Conservation (phyloP, 2,113 vertebrate genomes). For the Lethenteron camtschaticum region DNA sequence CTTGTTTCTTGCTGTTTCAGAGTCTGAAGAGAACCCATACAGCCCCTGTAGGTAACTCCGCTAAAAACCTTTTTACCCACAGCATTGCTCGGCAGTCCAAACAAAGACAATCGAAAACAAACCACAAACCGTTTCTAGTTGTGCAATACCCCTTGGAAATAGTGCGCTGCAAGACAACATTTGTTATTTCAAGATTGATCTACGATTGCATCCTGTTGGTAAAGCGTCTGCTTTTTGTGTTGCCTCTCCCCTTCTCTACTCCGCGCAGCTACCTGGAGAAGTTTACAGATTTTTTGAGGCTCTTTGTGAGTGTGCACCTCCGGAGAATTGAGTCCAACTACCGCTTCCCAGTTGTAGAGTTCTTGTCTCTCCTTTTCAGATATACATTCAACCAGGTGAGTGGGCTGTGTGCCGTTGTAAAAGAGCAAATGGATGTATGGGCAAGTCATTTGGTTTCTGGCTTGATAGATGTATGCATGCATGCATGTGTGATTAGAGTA, state of each 20-base stretch:
- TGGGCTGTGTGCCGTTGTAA: neutral
- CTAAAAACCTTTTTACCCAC: neutral
- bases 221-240: too few species aligned
- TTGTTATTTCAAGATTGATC: too few species aligned
- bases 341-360: constrained; percentile 86
- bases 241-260: constrained; percentile 14
- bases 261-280: constrained; percentile 71
- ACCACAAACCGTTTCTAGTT: too few species aligned
- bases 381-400: constrained; percentile 96
- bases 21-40: constrained; percentile 1
- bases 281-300: constrained; percentile 87
- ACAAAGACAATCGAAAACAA: too few species aligned
- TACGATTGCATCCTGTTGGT: too few species aligned
- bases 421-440: too few species aligned
- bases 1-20: constrained; percentile 5
- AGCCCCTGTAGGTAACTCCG: constrained; percentile 1
- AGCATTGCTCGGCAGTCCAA: too few species aligned
- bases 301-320: constrained; percentile 87
- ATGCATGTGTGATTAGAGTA: neutral
- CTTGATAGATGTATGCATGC: neutral
- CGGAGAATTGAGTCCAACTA: constrained; percentile 80
- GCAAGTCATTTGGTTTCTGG: too few species aligned
- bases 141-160: too few species aligned
- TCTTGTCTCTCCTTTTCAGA: constrained; percentile 76
- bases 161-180: too few species aligned